These are phyloP conservation scores for Hetaerina titia DNA, from an alignment of 2,888 invertebrate genomes.

Conservation along the genomic window DNA sequence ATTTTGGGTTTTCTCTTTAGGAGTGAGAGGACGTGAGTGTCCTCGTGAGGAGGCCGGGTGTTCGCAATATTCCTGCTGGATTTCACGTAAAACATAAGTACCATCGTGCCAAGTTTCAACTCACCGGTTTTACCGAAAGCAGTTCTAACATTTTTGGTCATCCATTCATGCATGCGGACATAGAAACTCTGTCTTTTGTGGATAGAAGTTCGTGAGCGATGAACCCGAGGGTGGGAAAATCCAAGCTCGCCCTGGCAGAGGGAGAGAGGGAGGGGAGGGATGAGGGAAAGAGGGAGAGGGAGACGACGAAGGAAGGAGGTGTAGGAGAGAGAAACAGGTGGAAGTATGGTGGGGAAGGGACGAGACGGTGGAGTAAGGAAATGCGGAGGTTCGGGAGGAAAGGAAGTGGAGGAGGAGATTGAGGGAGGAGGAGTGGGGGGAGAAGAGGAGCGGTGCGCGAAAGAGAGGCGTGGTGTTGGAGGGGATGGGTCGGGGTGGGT, in stretches of 20 bases:
- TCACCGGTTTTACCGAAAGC: too few relatives aligned
- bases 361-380: not conserved
- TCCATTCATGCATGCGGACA: too few relatives aligned
- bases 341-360: not conserved
- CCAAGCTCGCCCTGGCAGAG: not conserved
- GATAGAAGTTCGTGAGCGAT: too few relatives aligned
- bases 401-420: not conserved
- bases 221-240: too few relatives aligned
- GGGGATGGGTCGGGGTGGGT: slow-evolving; percentile 39
- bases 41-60: too few relatives aligned
- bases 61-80: too few relatives aligned
- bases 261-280: not conserved
- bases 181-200: too few relatives aligned
- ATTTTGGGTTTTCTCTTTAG: too few relatives aligned
- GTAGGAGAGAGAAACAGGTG: not conserved
- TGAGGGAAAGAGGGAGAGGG: not conserved
- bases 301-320: not conserved
- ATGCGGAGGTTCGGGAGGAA: not conserved
- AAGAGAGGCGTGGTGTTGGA: slow-evolving; percentile 46
- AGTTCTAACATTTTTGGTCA: too few relatives aligned
- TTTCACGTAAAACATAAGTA: too few relatives aligned
- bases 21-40: too few relatives aligned
- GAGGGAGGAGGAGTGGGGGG: slow-evolving; percentile 55
- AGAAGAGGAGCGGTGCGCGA: slow-evolving; percentile 32
- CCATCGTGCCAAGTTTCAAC: too few relatives aligned